A percentile compares a stretch with the other conserved stretches of the same genome.
Evolutionary conservation across 2,888 invertebrate species (phyloP).

Genomic region (Rhagonycha fulva): DNA sequence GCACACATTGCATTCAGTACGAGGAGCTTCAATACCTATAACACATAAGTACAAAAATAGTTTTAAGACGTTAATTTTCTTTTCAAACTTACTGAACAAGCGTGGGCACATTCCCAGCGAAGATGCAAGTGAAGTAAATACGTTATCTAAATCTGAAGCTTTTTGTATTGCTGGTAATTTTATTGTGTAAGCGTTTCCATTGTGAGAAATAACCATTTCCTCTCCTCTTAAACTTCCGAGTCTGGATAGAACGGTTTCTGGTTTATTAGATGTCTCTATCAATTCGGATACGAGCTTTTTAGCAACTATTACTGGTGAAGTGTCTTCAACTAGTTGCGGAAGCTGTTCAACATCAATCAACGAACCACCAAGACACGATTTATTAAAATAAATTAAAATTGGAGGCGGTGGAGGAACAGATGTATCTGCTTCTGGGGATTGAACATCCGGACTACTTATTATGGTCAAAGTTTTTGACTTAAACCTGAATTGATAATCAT

Average conservation of each 20-base stretch:
- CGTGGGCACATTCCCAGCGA: constrained; percentile 62
- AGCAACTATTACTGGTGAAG: constrained; percentile 52
- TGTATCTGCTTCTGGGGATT: constrained; percentile 54
- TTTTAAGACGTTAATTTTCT: neutral
- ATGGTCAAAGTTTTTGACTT: constrained; percentile 53
- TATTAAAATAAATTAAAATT: constrained; percentile 58
- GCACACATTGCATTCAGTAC: constrained; percentile 46
- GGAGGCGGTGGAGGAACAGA: constrained; percentile 59
- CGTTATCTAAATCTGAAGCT: constrained; percentile 55
- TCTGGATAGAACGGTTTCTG: constrained; percentile 49
- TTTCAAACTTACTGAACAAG: constrained; percentile 56
- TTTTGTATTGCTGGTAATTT: constrained; percentile 59
- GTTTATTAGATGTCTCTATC: constrained; percentile 47
- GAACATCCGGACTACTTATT: constrained; percentile 41
- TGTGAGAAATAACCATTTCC: constrained; percentile 50
- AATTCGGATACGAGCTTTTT: constrained; percentile 49
- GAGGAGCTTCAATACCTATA: constrained; percentile 44
- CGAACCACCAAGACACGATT: constrained; percentile 59
- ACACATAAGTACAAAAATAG: neutral
- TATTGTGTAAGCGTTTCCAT: constrained; percentile 59
- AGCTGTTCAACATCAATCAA: constrained; percentile 57
- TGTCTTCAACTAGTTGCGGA: constrained; percentile 58
- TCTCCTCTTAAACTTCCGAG: constrained; percentile 48
- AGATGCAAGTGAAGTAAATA: constrained; percentile 59
- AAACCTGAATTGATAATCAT: constrained; percentile 51